Conservation (phyloP, 2,888 invertebrate genomes). For the Selenia dentaria region DNA sequence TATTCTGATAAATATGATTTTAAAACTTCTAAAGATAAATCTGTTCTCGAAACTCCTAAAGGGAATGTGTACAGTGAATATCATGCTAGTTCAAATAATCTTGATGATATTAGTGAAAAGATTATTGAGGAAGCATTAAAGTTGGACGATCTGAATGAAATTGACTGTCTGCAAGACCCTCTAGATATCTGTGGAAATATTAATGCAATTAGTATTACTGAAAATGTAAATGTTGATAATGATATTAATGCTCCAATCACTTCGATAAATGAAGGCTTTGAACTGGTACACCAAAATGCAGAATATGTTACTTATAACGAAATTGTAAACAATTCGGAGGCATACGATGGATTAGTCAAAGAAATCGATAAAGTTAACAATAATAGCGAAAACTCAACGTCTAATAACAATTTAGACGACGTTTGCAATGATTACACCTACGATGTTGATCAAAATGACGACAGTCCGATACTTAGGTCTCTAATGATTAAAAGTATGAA, state of each 20-base stretch:
- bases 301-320: slow-evolving; percentile 16
- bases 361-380: slow-evolving; percentile 21
- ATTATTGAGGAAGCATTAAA: slow-evolving; percentile 8
- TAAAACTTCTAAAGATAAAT: slow-evolving; percentile 1
- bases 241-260: background rate
- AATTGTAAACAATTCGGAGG: slow-evolving; percentile 13
- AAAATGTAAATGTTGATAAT: background rate
- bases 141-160: slow-evolving; percentile 10
- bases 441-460: background rate
- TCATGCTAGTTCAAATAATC: background rate
- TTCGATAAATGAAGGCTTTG: slow-evolving; percentile 10
- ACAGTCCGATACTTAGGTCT: slow-evolving; percentile 16
- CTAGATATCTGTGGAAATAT: background rate
- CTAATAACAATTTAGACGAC: slow-evolving; percentile 1
- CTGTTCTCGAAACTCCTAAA: slow-evolving; percentile 1
- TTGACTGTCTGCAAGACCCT: slow-evolving; percentile 6
- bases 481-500: slow-evolving; percentile 8
- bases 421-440: background rate
- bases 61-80: background rate
- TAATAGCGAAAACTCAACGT: slow-evolving; percentile 6
- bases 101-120: slow-evolving; percentile 13
- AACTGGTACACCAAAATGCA: slow-evolving; percentile 8
- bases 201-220: background rate
- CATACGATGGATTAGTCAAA: slow-evolving; percentile 15
- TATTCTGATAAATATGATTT: background rate